Evolutionary conservation across 2,888 invertebrate genomes (phyloP).

Genomic region (Stictocephala bisonia): DNA sequence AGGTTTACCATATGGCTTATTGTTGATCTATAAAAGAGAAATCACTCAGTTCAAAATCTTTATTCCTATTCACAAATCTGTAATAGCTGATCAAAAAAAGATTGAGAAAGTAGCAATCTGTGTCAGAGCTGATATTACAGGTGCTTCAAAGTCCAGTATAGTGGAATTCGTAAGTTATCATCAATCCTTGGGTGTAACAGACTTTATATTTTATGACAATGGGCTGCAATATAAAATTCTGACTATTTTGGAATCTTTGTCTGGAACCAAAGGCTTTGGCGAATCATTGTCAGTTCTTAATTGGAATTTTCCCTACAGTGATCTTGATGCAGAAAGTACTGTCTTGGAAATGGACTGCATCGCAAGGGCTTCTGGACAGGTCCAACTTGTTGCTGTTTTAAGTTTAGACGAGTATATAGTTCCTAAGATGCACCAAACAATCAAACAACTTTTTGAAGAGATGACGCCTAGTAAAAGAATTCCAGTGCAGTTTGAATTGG

Average conservation of each 20-base stretch:
- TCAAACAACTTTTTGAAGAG: constrained; percentile 67
- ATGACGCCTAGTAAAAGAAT: constrained; percentile 64
- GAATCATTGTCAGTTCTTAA: constrained; percentile 71
- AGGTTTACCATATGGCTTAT: constrained; percentile 62
- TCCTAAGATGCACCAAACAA: constrained; percentile 69
- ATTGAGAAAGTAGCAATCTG: constrained; percentile 72
- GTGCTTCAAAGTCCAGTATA: constrained; percentile 69
- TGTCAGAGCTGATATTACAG: constrained; percentile 70
- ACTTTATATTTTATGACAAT: constrained; percentile 75
- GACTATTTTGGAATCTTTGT: constrained; percentile 64
- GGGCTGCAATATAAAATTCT: constrained; percentile 66
- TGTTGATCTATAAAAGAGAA: constrained; percentile 57
- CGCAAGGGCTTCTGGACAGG: constrained; percentile 70
- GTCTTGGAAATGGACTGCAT: constrained; percentile 75
- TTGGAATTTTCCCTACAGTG: constrained; percentile 75
- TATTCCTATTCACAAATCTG: constrained; percentile 56
- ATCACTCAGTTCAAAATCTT: constrained; percentile 55
- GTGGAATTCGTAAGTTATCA: constrained; percentile 77
- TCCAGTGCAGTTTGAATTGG: constrained; percentile 62
- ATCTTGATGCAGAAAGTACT: constrained; percentile 64
- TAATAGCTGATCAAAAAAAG: constrained; percentile 53
- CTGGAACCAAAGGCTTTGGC: constrained; percentile 63
- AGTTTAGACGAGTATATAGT: constrained; percentile 76
- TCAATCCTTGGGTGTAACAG: constrained; percentile 73
- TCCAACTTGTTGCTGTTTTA: constrained; percentile 66